These are phyloP conservation scores for Stomatorhinus walkeri DNA, from an alignment of 2,797 vertebrate genomes.

Conservation along the genomic window DNA sequence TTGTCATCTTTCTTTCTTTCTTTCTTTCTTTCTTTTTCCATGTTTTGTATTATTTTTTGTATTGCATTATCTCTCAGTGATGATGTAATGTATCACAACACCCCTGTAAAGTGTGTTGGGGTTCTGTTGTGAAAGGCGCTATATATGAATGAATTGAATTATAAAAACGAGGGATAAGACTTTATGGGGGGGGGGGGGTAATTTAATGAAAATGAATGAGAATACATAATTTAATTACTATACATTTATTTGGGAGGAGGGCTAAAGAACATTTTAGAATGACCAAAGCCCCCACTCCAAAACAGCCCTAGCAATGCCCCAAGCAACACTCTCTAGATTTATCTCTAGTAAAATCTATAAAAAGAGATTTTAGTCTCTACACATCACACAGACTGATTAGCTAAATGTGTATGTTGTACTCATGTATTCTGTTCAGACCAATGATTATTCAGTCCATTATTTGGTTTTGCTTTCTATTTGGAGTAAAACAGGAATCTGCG, in stretches of 20 bases:
- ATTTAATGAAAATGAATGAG: background rate
- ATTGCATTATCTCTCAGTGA: background rate
- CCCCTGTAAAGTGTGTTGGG: background rate
- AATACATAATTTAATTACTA: background rate
- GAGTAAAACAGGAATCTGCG: background rate
- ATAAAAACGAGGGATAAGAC: background rate
- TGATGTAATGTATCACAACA: background rate
- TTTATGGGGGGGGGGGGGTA: background rate
- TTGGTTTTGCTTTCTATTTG: background rate
- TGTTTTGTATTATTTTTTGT: background rate
- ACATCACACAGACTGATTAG: background rate
- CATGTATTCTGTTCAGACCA: background rate
- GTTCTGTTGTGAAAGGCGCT: background rate
- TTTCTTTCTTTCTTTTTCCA: background rate
- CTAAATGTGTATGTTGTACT: background rate
- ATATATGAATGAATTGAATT: background rate
- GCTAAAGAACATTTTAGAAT: background rate
- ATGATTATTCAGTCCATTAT: background rate
- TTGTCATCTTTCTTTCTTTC: background rate
- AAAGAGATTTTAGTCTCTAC: background rate
- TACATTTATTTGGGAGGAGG: background rate
- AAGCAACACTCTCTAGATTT: background rate
- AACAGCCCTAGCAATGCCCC: background rate
- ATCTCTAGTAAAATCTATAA: background rate
- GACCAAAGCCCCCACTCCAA: background rate